Base-by-base conservation (phyloP, 2,797 vertebrate species). In the Acanthis flammea region DNA sequence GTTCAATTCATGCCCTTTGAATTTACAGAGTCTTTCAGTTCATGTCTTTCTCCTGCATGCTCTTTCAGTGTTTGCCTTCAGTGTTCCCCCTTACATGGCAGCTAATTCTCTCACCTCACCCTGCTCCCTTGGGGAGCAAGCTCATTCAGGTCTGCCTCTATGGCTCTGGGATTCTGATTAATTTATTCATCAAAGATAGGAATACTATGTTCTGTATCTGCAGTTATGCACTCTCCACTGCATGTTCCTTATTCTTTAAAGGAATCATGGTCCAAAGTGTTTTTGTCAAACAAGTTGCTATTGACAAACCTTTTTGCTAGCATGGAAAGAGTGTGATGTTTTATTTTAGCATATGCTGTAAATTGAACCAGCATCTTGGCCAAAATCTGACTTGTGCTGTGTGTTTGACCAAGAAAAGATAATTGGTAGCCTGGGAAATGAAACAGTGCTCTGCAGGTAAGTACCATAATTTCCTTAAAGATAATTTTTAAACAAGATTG, bases 31-130 rank as follows among this genome's bases (percentile, higher is more conserved):
- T 31, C 28, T 84, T 92, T 58, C 23, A 58, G 12, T 48, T 85
- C 25, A 44, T 15, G 16, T 62, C 39, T 78, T 85, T 19, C 15
- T 86, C 44, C 27, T 41, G 28, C 24, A 30, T 42, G 27, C 1
- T 12, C 14, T 72, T 71, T 33, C 47, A 3, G 0, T 22, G 12
- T 47, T 70, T 7, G 1, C 6, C 66, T 19, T 68, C 23, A 66
- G 22, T 39, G 21, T 28, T 76, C 7, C 41, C 9, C 10, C 5
- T 53, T 30, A 19, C 2, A 10, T 0, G 0, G 9, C 3, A 6
- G 7, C 5, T 65, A 54, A 35, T 72, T 61, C 17, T 62, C 39
- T 39, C 2, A 1, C 4, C 27, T 70, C 11, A 17, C n/a, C 4
- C 18, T 67, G 37, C 7, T 63, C 2, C 11, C 5, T 2, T 19